These are phyloP conservation scores for Chiroxiphia lanceolata DNA, from an alignment of 2,797 vertebrate species.

Conservation along the genomic window DNA sequence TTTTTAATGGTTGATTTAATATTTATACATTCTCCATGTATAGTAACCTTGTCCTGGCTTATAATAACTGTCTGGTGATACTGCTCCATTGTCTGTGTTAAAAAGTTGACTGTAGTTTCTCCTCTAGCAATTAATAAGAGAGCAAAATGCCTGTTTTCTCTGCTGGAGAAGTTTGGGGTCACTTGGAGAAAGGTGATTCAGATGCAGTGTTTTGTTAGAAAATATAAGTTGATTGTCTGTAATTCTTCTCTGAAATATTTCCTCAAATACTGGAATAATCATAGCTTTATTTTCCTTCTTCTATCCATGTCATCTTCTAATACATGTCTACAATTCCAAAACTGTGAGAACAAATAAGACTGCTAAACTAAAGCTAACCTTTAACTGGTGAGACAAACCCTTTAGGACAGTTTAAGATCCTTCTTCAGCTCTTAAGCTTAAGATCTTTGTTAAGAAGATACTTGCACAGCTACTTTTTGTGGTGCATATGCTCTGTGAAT, in stretches of 20 bases:
- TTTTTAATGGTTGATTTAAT: constrained; percentile 13
- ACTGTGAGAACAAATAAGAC: not conserved
- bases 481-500: not conserved
- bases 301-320: not conserved
- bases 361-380: not conserved
- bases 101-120: constrained; percentile 41
- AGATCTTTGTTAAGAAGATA: not conserved
- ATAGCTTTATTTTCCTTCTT: constrained; percentile 5
- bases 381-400: not conserved
- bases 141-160: constrained; percentile 47
- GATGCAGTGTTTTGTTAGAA: constrained; percentile 38
- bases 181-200: constrained; percentile 41
- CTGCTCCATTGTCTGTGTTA: constrained; percentile 24
- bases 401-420: not conserved
- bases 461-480: not conserved
- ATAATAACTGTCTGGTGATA: not conserved
- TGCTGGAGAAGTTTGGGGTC: constrained; percentile 39
- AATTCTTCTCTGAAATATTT: constrained; percentile 47
- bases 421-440: not conserved
- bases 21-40: not conserved
- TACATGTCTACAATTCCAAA: not conserved
- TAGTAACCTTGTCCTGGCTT: constrained; percentile 1
- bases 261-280: constrained; percentile 6
- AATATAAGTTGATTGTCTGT: constrained; percentile 12
- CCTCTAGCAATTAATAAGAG: constrained; percentile 47